Percentiles rank a stretch among this genome's conserved stretches.
Conservation (phyloP, 2,888 invertebrate species). For the Hetaerina titia region DNA sequence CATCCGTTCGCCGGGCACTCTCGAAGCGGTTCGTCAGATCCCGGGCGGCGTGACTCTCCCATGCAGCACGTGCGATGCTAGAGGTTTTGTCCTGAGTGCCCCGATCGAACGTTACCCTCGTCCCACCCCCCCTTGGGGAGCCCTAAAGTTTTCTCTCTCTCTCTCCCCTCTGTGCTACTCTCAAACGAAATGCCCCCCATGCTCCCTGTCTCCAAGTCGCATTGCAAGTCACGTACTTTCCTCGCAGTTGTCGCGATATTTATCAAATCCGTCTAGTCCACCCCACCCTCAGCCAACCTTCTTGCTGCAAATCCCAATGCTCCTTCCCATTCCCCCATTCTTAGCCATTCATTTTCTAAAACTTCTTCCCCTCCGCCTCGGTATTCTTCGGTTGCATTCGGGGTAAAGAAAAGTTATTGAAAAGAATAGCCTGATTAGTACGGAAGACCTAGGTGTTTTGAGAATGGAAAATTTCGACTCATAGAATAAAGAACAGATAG, state of each 20-base stretch:
- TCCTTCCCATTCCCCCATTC: neutral
- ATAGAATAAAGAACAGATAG: no score
- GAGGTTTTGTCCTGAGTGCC: neutral
- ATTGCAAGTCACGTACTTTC: neutral
- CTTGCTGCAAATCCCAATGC: neutral
- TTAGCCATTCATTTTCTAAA: neutral
- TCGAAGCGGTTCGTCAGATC: neutral
- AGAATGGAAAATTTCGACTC: no score
- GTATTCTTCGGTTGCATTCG: no score
- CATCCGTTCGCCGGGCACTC: neutral
- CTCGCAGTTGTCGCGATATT: conserved; percentile 27
- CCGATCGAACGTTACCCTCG: neutral
- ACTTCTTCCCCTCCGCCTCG: neutral
- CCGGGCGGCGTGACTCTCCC: neutral
- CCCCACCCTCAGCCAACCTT: neutral
- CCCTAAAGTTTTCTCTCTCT: neutral
- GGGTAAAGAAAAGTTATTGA: no score
- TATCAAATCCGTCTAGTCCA: neutral
- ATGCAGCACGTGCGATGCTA: neutral
- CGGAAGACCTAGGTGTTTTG: no score
- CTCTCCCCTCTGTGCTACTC: neutral
- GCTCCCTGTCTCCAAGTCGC: neutral
- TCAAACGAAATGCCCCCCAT: neutral
- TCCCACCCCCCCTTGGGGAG: neutral
- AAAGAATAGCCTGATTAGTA: no score